Base-by-base conservation (phyloP, 2,797 vertebrate species). In the Artibeus jamaicensis region DNA sequence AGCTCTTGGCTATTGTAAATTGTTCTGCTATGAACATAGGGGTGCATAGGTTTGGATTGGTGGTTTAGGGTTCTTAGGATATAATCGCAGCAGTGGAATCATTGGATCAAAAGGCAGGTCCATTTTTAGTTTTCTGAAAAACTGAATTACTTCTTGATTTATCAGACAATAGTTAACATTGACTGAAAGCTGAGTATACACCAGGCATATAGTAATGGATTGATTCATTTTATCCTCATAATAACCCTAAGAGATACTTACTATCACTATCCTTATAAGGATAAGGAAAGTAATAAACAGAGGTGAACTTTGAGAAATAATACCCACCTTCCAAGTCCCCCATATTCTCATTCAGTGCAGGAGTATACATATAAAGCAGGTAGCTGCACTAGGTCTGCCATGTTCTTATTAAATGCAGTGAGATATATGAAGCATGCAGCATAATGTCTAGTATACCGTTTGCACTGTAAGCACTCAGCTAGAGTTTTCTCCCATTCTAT, bases 61-160 rank as follows among this genome's bases (percentile, higher is more conserved):
- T n/a, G n/a, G n/a, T n/a, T n/a, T n/a, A n/a, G n/a, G n/a, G n/a
- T n/a, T n/a, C n/a, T n/a, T n/a, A n/a, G n/a, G n/a, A n/a, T n/a
- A n/a, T n/a, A n/a, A n/a, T n/a, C n/a, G n/a, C n/a, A n/a, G n/a
- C n/a, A n/a, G n/a, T n/a, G n/a, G n/a, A n/a, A n/a, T n/a, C n/a
- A n/a, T n/a, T n/a, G n/a, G n/a, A n/a, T n/a, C n/a, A n/a, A n/a
- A n/a, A n/a, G n/a, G n/a, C n/a, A n/a, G n/a, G n/a, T n/a, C n/a
- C n/a, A n/a, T n/a, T n/a, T n/a, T n/a, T n/a, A n/a, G n/a, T n/a
- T n/a, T n/a, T n/a, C n/a, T n/a, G n/a, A n/a, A n/a, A n/a, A n/a
- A n/a, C n/a, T 82, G 3, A 92, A 68, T 85, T 53, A 37, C 12
- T 95, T 83, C 32, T 96, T 79, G 29, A 86, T 77, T 94, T 34